A percentile compares a stretch with the other conserved stretches of the same genome.
Evolutionary conservation across 2,888 invertebrate species (phyloP).

Genomic region (Synanthedon tipuliformis): DNA sequence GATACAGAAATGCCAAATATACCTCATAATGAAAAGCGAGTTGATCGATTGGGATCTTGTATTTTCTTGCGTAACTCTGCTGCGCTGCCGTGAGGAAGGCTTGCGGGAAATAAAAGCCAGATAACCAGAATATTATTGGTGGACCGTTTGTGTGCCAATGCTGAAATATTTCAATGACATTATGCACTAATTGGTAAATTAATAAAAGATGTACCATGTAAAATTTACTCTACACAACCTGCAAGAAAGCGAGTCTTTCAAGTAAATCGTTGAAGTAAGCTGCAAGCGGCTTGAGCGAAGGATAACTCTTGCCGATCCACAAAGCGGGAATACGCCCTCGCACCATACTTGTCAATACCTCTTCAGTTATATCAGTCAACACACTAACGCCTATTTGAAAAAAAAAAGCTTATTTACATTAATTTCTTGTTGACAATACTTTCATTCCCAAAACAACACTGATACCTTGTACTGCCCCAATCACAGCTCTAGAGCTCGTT

Average conservation of each 20-base stretch:
- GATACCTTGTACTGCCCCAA: conserved; percentile 88
- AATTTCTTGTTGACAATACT: no score
- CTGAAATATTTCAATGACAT: conserved; percentile 17
- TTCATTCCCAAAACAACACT: background rate
- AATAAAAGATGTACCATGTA: background rate
- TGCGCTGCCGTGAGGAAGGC: conserved; percentile 94
- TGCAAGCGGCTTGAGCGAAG: conserved; percentile 90
- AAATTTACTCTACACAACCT: conserved; percentile 62
- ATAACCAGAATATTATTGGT: conserved; percentile 88
- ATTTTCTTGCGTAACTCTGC: conserved; percentile 93
- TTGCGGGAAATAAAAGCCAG: conserved; percentile 95
- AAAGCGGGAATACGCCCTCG: conserved; percentile 84
- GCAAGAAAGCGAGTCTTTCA: conserved; percentile 84
- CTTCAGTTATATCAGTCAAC: conserved; percentile 87
- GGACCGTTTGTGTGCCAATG: conserved; percentile 87
- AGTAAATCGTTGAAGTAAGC: conserved; percentile 89
- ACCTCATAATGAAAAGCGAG: conserved; percentile 85
- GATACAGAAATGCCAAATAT: conserved; percentile 7
- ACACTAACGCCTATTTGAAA: conserved; percentile 79
- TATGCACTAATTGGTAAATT: background rate
- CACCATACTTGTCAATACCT: conserved; percentile 84
- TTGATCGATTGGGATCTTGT: conserved; percentile 91
- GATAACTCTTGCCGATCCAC: conserved; percentile 91
- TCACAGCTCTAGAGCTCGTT: conserved; percentile 79
- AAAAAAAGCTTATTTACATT: no score